Percentiles rank a stretch among this genome's conserved stretches.
Conservation (phyloP, 2,888 invertebrate genomes). For the Eurois occulta region DNA sequence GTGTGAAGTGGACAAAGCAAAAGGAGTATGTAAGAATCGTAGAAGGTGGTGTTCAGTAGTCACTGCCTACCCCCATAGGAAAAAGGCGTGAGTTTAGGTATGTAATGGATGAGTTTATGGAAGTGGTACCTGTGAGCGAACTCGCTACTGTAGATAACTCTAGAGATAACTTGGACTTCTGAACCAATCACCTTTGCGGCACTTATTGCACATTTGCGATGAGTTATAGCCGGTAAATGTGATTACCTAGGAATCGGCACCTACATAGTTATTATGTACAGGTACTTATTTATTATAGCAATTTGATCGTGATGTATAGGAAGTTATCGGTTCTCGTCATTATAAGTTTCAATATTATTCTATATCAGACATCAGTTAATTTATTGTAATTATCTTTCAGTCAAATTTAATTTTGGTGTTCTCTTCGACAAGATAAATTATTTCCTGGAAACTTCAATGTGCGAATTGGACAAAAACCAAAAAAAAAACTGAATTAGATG, state of each 20-base stretch:
- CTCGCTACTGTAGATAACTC: too few species aligned
- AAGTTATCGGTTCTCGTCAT: slow-evolving; percentile 17
- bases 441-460: background rate
- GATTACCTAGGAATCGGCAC: slow-evolving; percentile 2
- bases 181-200: background rate
- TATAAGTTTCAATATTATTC: background rate
- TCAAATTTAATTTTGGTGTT: background rate
- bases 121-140: background rate
- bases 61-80: background rate
- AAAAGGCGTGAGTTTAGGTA: background rate
- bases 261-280: slow-evolving; percentile 12
- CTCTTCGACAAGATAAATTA: background rate
- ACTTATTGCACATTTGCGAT: slow-evolving; percentile 18
- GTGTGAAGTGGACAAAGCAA: background rate
- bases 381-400: background rate
- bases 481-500: too few species aligned
- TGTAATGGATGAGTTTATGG: background rate
- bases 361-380: background rate
- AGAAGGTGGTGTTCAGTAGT: background rate
- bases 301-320: slow-evolving; percentile 15
- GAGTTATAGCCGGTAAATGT: slow-evolving; percentile 21
- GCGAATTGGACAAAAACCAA: background rate
- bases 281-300: slow-evolving; percentile 8
- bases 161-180: slow-evolving; percentile 27
- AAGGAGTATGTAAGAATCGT: too few species aligned